Evolutionary conservation across 2,113 vertebrate species (phyloP).

Genomic region (Phoenicopterus ruber): DNA sequence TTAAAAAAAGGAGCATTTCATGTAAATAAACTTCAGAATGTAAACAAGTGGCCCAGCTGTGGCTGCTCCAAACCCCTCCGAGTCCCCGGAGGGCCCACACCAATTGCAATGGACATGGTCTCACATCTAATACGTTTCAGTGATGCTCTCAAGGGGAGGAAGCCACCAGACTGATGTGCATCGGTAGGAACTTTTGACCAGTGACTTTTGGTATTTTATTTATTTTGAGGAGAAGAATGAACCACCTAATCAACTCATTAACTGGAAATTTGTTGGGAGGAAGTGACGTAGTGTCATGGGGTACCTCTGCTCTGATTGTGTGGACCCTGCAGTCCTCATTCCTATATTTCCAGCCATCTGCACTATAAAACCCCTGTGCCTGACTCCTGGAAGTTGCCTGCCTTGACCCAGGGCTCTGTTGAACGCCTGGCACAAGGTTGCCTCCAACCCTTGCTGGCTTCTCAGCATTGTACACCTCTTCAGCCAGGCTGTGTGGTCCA

Average conservation of each 20-base stretch:
- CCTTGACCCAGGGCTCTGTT: not conserved
- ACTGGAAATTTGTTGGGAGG: not conserved
- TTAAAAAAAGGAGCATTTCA: not conserved
- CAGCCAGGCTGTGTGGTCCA: not conserved
- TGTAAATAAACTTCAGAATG: not conserved
- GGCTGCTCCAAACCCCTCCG: not conserved
- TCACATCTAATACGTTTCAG: not conserved
- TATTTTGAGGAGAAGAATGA: not conserved
- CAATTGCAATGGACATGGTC: not conserved
- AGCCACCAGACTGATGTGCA: not conserved
- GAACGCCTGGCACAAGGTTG: not conserved
- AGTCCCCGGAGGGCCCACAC: not conserved
- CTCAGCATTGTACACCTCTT: not conserved
- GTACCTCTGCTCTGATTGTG: not conserved
- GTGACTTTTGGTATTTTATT: not conserved
- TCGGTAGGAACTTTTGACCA: not conserved
- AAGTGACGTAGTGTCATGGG: not conserved
- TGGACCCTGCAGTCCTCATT: not conserved
- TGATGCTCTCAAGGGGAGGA: not conserved
- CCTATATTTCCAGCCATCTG: not conserved
- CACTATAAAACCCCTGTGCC: not conserved
- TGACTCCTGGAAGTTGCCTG: not conserved
- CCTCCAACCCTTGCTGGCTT: not conserved
- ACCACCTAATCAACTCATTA: not conserved
- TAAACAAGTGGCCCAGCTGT: not conserved